These are phyloP conservation scores for Ditylenchus dipsaci DNA, from an alignment of 1,140 invertebrate species.

Conservation along the genomic window DNA sequence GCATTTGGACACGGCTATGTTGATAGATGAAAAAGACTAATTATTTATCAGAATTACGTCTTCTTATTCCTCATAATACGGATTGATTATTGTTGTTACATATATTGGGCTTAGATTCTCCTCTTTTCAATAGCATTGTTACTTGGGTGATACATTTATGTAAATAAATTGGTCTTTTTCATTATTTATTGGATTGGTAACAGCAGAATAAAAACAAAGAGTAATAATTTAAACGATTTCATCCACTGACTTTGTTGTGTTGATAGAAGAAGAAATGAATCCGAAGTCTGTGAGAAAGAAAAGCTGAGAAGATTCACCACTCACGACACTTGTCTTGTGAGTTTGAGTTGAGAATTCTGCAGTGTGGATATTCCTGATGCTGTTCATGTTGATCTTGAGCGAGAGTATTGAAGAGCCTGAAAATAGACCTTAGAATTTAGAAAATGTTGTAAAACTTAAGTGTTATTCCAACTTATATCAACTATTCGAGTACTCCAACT, in stretches of 20 bases:
- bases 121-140: no score
- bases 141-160: no score
- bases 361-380: neutral
- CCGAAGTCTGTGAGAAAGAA: neutral
- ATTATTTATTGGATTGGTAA: no score
- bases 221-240: no score
- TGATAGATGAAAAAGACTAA: conserved; percentile 29
- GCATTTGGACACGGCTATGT: conserved; percentile 25
- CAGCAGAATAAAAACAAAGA: no score
- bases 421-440: no score
- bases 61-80: neutral
- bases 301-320: neutral
- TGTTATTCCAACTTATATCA: no score
- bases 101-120: no score
- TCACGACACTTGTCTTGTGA: neutral
- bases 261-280: neutral
- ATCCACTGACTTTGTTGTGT: neutral
- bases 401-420: neutral
- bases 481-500: no score
- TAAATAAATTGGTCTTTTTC: no score
- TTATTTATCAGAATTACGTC: neutral
- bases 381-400: conserved; percentile 1
- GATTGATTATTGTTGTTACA: no score
- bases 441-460: no score
- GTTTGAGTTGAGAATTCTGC: neutral